These are phyloP conservation scores for Gryon sp. DNA, from an alignment of 1,140 invertebrate species.

Conservation along the genomic window DNA sequence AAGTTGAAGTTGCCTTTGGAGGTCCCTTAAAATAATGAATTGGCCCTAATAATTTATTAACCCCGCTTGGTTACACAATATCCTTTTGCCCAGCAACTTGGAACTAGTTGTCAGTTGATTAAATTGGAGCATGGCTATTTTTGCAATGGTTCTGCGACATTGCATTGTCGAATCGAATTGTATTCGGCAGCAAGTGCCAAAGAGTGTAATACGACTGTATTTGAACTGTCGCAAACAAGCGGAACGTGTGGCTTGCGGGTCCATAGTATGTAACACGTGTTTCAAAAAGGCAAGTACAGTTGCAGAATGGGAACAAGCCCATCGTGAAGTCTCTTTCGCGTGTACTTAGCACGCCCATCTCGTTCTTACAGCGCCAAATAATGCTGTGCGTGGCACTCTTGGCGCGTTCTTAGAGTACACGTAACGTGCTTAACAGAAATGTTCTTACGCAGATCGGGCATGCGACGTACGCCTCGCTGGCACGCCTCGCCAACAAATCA, in stretches of 20 bases:
- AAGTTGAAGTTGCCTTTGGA: too few relatives aligned
- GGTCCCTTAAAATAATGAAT: too few relatives aligned
- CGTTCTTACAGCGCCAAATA: conserved; percentile 67
- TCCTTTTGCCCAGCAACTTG: conserved; percentile 18
- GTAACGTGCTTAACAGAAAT: conserved; percentile 57
- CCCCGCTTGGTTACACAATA: too few relatives aligned
- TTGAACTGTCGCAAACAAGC: conserved; percentile 33
- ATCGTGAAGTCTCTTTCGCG: conserved; percentile 27
- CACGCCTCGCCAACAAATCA: conserved; percentile 77
- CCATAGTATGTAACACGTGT: conserved; percentile 54
- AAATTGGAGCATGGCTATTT: conserved; percentile 55
- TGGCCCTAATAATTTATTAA: too few relatives aligned
- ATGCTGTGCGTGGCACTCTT: conserved; percentile 54
- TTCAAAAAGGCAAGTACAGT: conserved; percentile 46
- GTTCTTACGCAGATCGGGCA: conserved; percentile 68
- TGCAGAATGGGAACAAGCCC: conserved; percentile 22
- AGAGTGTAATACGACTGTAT: conserved; percentile 1
- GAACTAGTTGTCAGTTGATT: conserved; percentile 43
- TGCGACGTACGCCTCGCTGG: conserved; percentile 68
- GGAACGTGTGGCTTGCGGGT: conserved; percentile 44
- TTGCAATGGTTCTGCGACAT: conserved; percentile 36
- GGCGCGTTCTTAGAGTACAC: conserved; percentile 47
- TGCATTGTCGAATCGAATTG: conserved; percentile 41
- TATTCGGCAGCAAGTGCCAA: conserved; percentile 41
- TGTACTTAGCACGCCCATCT: conserved; percentile 65